Conservation (phyloP, 2,797 vertebrate genomes). For the Helicolenus hilgendorfi region DNA sequence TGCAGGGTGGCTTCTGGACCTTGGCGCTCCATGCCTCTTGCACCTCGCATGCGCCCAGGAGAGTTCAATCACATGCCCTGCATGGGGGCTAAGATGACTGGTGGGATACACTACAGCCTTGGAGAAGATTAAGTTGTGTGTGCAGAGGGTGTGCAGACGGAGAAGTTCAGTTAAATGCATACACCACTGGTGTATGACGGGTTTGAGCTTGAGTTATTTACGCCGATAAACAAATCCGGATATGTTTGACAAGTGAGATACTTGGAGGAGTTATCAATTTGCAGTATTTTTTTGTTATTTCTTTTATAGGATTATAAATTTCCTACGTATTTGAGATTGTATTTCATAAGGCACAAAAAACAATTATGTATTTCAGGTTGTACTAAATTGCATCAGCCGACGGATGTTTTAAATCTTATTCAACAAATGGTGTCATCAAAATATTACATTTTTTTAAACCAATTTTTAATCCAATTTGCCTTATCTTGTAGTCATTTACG, state of each 20-base stretch:
- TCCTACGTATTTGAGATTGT: neutral
- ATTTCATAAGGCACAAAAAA: neutral
- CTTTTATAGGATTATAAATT: neutral
- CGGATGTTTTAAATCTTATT: neutral
- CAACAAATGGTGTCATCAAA: neutral
- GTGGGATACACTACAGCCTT: slow-evolving; percentile 47
- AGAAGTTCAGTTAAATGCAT: slow-evolving; percentile 44
- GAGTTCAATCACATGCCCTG: slow-evolving; percentile 83
- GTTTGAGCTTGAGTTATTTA: slow-evolving; percentile 32
- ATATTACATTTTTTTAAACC: neutral
- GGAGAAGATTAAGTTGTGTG: slow-evolving; percentile 74
- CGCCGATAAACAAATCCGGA: slow-evolving; percentile 34
- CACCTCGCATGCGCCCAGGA: slow-evolving; percentile 61
- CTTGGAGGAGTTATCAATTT: neutral
- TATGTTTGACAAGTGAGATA: slow-evolving; percentile 12
- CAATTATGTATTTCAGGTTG: neutral
- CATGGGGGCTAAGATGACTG: slow-evolving; percentile 62
- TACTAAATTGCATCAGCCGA: neutral
- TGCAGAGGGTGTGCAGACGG: slow-evolving; percentile 25
- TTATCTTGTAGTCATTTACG: slow-evolving; percentile 8
- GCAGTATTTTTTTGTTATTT: neutral
- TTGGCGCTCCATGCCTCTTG: slow-evolving; percentile 49
- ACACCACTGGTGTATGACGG: slow-evolving; percentile 21
- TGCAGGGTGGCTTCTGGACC: slow-evolving; percentile 63
- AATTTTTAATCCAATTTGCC: slow-evolving; percentile 4